phyloP scores from a whole-genome alignment of 1,140 invertebrate species.

The Propsilocerus akamusi region DNA sequence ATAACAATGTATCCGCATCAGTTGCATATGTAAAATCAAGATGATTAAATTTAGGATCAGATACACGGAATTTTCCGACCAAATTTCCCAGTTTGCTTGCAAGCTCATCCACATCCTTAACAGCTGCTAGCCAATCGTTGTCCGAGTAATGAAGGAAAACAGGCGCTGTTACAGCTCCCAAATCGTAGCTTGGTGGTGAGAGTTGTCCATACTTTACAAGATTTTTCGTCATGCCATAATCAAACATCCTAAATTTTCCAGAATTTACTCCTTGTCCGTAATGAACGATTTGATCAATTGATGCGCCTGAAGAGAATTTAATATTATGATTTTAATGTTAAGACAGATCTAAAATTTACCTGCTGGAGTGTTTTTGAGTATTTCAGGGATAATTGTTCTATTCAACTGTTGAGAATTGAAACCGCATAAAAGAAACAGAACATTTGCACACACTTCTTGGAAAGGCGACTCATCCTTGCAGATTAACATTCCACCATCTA shows the following conservation, averaged over 20 bases:
- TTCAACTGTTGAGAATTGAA: constrained; percentile 27
- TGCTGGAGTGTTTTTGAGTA: constrained; percentile 30
- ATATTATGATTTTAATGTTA: not conserved
- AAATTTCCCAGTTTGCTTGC: constrained; percentile 25
- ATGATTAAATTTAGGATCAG: constrained; percentile 41
- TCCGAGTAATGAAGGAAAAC: constrained; percentile 37
- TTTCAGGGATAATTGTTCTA: constrained; percentile 24
- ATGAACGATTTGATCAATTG: constrained; percentile 27
- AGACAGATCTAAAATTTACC: not conserved
- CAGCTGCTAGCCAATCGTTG: constrained; percentile 35
- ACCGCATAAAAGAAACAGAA: constrained; percentile 37
- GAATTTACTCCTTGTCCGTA: constrained; percentile 26
- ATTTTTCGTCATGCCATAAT: constrained; percentile 28
- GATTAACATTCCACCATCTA: constrained; percentile 23
- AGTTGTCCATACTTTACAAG: constrained; percentile 25
- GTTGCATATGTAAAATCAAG: constrained; percentile 49
- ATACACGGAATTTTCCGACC: constrained; percentile 27
- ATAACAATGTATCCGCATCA: constrained; percentile 33
- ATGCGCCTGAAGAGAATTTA: constrained; percentile 20
- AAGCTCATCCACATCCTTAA: constrained; percentile 39
- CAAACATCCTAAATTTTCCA: constrained; percentile 20
- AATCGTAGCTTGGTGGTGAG: constrained; percentile 33
- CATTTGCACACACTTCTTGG: constrained; percentile 33
- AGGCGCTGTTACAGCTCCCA: constrained; percentile 41
- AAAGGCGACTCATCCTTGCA: constrained; percentile 29